These are phyloP conservation scores for Rhagium mordax DNA, from an alignment of 2,888 invertebrate genomes.

Conservation along the genomic window DNA sequence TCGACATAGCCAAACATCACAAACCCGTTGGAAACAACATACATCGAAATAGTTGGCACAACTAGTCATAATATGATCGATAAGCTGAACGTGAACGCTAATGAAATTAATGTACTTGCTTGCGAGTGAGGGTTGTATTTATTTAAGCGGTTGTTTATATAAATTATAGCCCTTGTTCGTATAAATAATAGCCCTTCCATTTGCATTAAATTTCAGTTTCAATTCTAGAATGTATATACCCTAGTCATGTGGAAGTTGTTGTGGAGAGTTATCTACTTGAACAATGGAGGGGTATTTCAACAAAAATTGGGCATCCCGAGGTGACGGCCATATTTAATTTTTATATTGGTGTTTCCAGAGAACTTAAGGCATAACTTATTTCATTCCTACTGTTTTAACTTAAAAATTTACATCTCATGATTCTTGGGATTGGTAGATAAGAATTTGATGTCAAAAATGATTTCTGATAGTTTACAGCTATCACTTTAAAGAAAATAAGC, in stretches of 20 bases:
- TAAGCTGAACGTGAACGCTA: neutral
- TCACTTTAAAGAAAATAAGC: too few species aligned
- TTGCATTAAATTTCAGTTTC: neutral
- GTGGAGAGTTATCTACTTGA: neutral
- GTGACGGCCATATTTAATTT: too few species aligned
- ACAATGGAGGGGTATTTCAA: too few species aligned
- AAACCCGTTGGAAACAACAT: neutral
- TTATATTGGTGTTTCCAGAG: too few species aligned
- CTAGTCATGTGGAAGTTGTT: neutral
- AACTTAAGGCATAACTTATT: too few species aligned
- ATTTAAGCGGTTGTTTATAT: neutral
- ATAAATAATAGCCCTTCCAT: neutral
- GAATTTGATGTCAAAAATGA: too few species aligned
- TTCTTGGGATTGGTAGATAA: too few species aligned
- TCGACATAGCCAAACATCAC: neutral
- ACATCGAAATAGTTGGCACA: neutral
- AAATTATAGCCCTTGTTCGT: neutral
- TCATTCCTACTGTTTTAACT: too few species aligned
- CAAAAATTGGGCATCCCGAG: too few species aligned
- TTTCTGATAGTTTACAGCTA: too few species aligned
- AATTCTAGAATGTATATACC: neutral
- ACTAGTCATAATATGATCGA: neutral
- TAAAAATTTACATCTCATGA: too few species aligned
- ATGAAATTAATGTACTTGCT: neutral
- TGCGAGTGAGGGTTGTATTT: neutral